Evolutionary conservation across 2,888 invertebrate genomes (phyloP), one percentile per base, ranked within the genome.

Genomic region (Bimastos eiseni): DNA sequence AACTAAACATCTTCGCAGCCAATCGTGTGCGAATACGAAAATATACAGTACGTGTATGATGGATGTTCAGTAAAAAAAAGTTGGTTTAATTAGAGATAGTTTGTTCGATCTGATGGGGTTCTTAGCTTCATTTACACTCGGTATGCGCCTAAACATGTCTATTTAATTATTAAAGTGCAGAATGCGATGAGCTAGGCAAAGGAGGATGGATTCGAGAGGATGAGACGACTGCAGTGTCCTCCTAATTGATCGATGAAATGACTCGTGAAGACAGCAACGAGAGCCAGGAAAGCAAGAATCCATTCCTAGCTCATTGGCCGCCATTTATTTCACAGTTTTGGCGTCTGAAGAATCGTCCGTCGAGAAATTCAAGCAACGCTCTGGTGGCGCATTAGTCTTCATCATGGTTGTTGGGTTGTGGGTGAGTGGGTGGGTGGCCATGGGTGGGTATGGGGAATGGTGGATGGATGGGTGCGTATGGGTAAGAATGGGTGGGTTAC

Each of bases 161-260:
- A n/a, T n/a, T n/a, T n/a, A n/a, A n/a, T n/a, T n/a, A n/a, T n/a
- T n/a, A n/a, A n/a, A n/a, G n/a, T n/a, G 13, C 15, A 44, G 55
- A 11, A 55, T 2, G 55, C 17, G 49, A 15, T 17, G 49, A 49
- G 49, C 17, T 19, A 19, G 21, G 49, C 15, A 19, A 21, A 44
- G 44, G 44, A 44, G 55, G 30, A 55, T 17, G 55, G 5, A 0
- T 30, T 24, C 55, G 24, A 30, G 70, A 70, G 70, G n/a, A n/a
- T n/a, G n/a, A n/a, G n/a, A n/a, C n/a, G n/a, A 70, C 70, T 8
- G n/a, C 70, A 70, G n/a, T n/a, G 70, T n/a, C 70, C n/a, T n/a
- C 70, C n/a, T 70, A 70, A 70, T 70, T 70, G 70, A 70, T 70
- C 70, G 70, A 70, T 70, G 70, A 70, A 70, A 70, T n/a, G 70